Evolutionary conservation across 1,140 invertebrate genomes (phyloP).

Genomic region (Drosophila subpulchrella): DNA sequence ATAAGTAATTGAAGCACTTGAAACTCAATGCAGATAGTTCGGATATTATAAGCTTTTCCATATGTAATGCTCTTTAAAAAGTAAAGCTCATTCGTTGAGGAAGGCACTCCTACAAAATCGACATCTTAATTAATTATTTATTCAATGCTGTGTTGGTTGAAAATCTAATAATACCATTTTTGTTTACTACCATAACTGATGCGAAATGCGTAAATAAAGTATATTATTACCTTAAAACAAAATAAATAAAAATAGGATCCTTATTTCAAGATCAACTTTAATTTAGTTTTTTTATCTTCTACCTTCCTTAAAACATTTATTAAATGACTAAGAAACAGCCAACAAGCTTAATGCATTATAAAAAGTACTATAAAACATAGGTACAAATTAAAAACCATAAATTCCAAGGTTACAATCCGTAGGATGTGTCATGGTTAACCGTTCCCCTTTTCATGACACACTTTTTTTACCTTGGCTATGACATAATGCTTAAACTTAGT

Average conservation of each 20-base stretch:
- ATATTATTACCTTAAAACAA: not conserved
- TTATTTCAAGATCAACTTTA: not conserved
- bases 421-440: not conserved
- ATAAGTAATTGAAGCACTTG: constrained; percentile 1
- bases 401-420: not conserved
- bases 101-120: constrained; percentile 13
- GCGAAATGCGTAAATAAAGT: not conserved
- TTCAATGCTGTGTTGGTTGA: constrained; percentile 7
- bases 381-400: too few species aligned
- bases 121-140: constrained; percentile 20
- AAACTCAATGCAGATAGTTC: not conserved
- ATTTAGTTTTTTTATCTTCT: too few species aligned
- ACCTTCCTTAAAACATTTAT: too few species aligned
- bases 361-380: too few species aligned
- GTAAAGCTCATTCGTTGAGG: constrained; percentile 1
- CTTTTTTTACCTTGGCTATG: constrained; percentile 28
- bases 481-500: constrained; percentile 14
- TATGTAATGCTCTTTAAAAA: constrained; percentile 4
- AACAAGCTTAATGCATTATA: too few species aligned
- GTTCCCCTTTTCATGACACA: too few species aligned
- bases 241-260: not conserved
- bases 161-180: constrained; percentile 2
- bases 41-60: not conserved
- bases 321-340: too few species aligned
- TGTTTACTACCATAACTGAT: not conserved